Percentiles rank a stretch among this genome's conserved stretches.
These are phyloP conservation scores for Sebastes aleutianus DNA, from an alignment of 2,797 vertebrate genomes.

Conservation along the genomic window DNA sequence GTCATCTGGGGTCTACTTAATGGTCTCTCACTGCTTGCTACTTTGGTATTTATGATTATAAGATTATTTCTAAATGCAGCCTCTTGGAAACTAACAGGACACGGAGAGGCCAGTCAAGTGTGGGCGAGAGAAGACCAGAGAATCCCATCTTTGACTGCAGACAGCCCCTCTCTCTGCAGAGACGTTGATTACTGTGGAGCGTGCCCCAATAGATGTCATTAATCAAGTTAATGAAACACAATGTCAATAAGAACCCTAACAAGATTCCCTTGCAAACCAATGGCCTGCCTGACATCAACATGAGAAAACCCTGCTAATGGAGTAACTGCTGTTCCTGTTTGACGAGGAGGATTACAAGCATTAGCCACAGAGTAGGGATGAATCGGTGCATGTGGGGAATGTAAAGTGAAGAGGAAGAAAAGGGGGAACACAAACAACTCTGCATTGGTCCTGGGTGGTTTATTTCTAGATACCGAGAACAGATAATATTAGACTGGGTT, in stretches of 20 bases:
- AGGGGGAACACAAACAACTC: conserved; percentile 32
- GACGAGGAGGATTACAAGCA: conserved; percentile 65
- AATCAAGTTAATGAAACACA: conserved; percentile 82
- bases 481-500: conserved; percentile 27
- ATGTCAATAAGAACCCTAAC: conserved; percentile 77
- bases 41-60: conserved; percentile 37
- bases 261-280: conserved; percentile 69
- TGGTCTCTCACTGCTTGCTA: background rate
- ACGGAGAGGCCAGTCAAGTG: conserved; percentile 19
- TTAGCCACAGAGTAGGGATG: conserved; percentile 50
- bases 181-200: conserved; percentile 75
- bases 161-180: conserved; percentile 60
- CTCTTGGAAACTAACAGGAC: conserved; percentile 25
- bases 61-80: conserved; percentile 3
- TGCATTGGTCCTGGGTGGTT: conserved; percentile 47
- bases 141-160: conserved; percentile 48
- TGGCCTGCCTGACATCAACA: conserved; percentile 71
- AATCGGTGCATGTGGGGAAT: conserved; percentile 59
- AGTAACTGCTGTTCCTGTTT: conserved; percentile 61
- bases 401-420: conserved; percentile 42
- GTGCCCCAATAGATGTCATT: conserved; percentile 73
- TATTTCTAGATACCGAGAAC: conserved; percentile 51
- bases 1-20: conserved; percentile 33
- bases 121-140: conserved; percentile 34
- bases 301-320: conserved; percentile 71